Percentiles rank a stretch among this genome's conserved stretches.
Conservation (phyloP, 2,797 vertebrate species). For the Astyanax mexicanus region DNA sequence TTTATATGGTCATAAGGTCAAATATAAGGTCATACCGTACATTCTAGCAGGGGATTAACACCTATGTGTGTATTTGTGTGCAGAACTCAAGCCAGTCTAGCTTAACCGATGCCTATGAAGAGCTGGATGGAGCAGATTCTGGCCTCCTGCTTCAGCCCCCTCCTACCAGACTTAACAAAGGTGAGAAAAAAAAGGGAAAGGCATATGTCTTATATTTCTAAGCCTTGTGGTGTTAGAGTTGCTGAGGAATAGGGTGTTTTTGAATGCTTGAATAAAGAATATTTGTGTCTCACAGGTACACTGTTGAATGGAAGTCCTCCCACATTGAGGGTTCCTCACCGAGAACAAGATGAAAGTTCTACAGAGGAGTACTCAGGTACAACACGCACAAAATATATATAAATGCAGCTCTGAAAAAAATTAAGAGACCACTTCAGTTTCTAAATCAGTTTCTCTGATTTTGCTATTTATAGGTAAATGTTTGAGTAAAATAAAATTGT, state of each 20-base stretch:
- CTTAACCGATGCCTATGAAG: constrained; percentile 75
- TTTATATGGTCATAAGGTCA: too few species aligned
- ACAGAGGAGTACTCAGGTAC: constrained; percentile 71
- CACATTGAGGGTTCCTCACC: constrained; percentile 53
- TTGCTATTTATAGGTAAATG: too few species aligned
- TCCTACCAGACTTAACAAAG: constrained; percentile 60
- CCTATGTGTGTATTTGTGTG: not conserved
- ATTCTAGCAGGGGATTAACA: not conserved
- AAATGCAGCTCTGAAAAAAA: too few species aligned
- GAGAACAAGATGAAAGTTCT: constrained; percentile 66
- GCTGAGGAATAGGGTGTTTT: not conserved
- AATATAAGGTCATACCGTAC: not conserved
- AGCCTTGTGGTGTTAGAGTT: not conserved
- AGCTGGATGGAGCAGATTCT: constrained; percentile 50
- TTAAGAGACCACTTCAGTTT: too few species aligned
- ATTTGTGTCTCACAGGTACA: constrained; percentile 57
- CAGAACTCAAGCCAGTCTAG: constrained; percentile 83
- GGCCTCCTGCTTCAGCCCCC: constrained; percentile 59
- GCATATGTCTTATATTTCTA: not conserved
- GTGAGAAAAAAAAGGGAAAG: constrained; percentile 55
- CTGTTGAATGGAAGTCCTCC: constrained; percentile 56
- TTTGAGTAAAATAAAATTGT: too few species aligned
- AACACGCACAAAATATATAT: constrained; percentile 45
- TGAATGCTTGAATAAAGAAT: not conserved
- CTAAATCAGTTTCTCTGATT: too few species aligned